Conservation (phyloP, 2,797 vertebrate genomes). For the Melanotaenia boesemani region DNA sequence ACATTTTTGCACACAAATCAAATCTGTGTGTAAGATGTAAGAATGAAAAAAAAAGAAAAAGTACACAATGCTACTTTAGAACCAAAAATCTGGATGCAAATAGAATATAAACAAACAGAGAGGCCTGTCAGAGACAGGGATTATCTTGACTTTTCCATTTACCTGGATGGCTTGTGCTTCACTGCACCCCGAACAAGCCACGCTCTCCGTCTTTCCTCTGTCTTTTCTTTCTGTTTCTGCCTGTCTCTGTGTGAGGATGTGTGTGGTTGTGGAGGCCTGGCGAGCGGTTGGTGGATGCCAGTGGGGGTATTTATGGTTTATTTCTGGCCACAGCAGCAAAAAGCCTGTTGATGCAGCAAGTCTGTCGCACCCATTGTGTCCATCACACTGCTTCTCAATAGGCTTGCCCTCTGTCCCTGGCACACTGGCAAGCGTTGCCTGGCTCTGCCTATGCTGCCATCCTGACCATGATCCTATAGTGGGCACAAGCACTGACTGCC, state of each 20-base stretch:
- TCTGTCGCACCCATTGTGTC: constrained; percentile 84
- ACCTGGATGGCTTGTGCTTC: constrained; percentile 79
- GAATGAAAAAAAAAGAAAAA: background rate
- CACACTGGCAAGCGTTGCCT: constrained; percentile 75
- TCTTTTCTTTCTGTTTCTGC: constrained; percentile 61
- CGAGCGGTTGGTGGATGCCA: constrained; percentile 66
- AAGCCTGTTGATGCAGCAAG: constrained; percentile 89
- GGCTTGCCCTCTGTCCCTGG: constrained; percentile 73
- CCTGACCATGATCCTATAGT: constrained; percentile 67
- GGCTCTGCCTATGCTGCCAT: constrained; percentile 79
- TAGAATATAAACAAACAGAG: constrained; percentile 1
- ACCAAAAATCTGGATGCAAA: constrained; percentile 14
- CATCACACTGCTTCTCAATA: constrained; percentile 87
- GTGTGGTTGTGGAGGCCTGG: constrained; percentile 75
- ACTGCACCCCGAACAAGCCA: constrained; percentile 69
- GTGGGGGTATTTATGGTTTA: constrained; percentile 88
- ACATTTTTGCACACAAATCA: background rate
- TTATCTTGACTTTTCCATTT: constrained; percentile 39
- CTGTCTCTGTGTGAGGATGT: constrained; percentile 70
- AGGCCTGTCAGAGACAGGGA: constrained; percentile 21
- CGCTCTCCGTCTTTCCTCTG: constrained; percentile 65
- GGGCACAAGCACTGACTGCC: constrained; percentile 65
- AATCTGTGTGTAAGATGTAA: background rate
- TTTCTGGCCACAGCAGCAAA: constrained; percentile 89
- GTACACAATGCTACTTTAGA: background rate